Base-by-base conservation (phyloP, 2,797 vertebrate genomes). In the Taeniopygia guttata region DNA sequence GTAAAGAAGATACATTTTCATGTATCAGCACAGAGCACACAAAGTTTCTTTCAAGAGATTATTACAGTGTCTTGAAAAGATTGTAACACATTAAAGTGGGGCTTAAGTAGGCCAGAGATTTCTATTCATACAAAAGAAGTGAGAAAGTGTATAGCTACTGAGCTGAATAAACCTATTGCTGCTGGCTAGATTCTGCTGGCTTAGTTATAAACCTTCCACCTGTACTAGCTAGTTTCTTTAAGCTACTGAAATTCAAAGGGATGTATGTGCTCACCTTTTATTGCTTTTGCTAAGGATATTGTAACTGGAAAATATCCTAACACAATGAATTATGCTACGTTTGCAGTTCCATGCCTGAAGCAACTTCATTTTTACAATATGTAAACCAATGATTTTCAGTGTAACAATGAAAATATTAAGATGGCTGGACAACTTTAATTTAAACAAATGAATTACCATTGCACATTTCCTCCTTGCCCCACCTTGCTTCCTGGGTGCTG, bases 161-260 rank as follows among this genome's bases (percentile, higher is more conserved):
- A 94, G 46, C 79, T 91, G 80, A 94, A 94, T 94, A 93, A 95
- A 88, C 74, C 68, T 84, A 64, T 87, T 95, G 91, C 84, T 90
- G 75, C 83, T 89, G 75, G 64, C 46, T 94, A 62, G 59, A 91
- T 88, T 90, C 75, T 95, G n/a, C 67, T 85, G 84, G 84, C 89
- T 96, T 96, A 95, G 77, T 91, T 93, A 84, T 83, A 94, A 94
- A 88, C 75, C 93, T 96, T 95, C 64, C 52, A 93, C 86, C 92
- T 95, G 51, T 90, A 87, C 78, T 66, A 59, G 45, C 43, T 94
- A 78, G 90, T 46, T 93, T 94, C 87, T 87, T 26, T 94, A 93
- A 95, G 88, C 70, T 88, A n/a, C 67, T 90, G 82, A 87, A 94
- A 88, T 96, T 96, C 82, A 97, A 94, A 87, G 76, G 77, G 42